Evolutionary conservation across 1,140 invertebrate genomes (phyloP).

Genomic region (Drosophila grimshawi): DNA sequence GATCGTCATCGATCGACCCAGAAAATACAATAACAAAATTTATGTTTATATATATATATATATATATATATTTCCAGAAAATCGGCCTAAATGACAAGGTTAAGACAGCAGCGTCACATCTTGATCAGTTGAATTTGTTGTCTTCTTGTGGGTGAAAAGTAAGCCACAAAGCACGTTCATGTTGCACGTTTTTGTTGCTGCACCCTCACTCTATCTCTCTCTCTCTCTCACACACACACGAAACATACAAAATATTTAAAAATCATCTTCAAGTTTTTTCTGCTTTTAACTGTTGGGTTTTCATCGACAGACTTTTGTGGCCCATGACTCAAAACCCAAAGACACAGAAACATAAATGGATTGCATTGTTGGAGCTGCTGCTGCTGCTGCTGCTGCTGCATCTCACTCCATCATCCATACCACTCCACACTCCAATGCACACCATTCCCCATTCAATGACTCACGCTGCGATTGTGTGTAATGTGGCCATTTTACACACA

Average conservation of each 20-base stretch:
- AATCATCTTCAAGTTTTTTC: constrained; percentile 17
- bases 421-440: constrained; percentile 1
- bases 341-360: constrained; percentile 48
- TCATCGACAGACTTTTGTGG: constrained; percentile 23
- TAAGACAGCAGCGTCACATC: constrained; percentile 7
- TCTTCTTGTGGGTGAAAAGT: constrained; percentile 39
- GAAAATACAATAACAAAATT: constrained; percentile 10
- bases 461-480: constrained; percentile 18
- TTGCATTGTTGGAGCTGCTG: constrained; percentile 30
- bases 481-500: constrained; percentile 24
- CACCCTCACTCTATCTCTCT: background rate
- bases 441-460: constrained; percentile 17
- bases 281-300: constrained; percentile 16
- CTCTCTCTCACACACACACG: background rate
- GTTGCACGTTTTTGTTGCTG: constrained; percentile 38
- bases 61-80: background rate
- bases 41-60: too few relatives aligned
- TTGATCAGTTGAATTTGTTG: constrained; percentile 13
- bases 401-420: background rate
- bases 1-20: constrained; percentile 32
- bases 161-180: constrained; percentile 39
- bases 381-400: background rate
- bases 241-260: constrained; percentile 18
- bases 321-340: constrained; percentile 48
- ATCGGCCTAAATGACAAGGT: constrained; percentile 44